Evolutionary conservation across 2,797 vertebrate genomes (phyloP).

Genomic region (Philypnodon macrostomus): DNA sequence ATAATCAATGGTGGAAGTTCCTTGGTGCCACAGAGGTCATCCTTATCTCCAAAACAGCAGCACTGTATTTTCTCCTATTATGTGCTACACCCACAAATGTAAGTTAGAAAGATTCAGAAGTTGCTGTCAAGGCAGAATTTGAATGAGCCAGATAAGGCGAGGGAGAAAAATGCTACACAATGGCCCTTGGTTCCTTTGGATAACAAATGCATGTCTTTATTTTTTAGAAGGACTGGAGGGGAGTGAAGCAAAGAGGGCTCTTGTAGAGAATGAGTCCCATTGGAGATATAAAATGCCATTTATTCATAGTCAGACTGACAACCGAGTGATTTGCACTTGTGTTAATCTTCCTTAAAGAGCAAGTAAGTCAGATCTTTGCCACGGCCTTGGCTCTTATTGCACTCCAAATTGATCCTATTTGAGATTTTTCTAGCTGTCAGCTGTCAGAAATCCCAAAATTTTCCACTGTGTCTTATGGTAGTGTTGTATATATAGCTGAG

Average conservation of each 20-base stretch:
- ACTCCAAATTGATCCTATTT: slow-evolving; percentile 64
- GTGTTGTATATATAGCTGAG: slow-evolving; percentile 12
- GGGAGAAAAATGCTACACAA: slow-evolving; percentile 59
- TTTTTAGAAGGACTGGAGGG: slow-evolving; percentile 45
- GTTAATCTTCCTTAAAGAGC: slow-evolving; percentile 77
- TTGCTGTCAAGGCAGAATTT: slow-evolving; percentile 71
- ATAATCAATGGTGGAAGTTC: slow-evolving; percentile 12
- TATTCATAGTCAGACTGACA: slow-evolving; percentile 72
- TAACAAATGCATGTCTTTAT: slow-evolving; percentile 61
- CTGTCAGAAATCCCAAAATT: slow-evolving; percentile 53
- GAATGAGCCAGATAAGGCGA: slow-evolving; percentile 72
- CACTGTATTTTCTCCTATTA: slow-evolving; percentile 50
- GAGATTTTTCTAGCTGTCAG: slow-evolving; percentile 57
- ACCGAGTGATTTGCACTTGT: slow-evolving; percentile 66
- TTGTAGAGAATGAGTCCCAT: slow-evolving; percentile 55
- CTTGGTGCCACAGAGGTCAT: slow-evolving; percentile 26
- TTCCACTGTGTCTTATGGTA: slow-evolving; percentile 42
- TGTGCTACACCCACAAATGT: slow-evolving; percentile 48
- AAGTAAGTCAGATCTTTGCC: slow-evolving; percentile 67
- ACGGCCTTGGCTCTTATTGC: slow-evolving; percentile 50
- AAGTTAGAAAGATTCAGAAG: slow-evolving; percentile 61
- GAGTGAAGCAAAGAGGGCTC: slow-evolving; percentile 47
- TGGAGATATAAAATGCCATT: slow-evolving; percentile 66
- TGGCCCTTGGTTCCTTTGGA: slow-evolving; percentile 51
- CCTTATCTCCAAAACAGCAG: slow-evolving; percentile 35